Base-by-base conservation (phyloP, 2,888 invertebrate genomes). In the Dioctria linearis region DNA sequence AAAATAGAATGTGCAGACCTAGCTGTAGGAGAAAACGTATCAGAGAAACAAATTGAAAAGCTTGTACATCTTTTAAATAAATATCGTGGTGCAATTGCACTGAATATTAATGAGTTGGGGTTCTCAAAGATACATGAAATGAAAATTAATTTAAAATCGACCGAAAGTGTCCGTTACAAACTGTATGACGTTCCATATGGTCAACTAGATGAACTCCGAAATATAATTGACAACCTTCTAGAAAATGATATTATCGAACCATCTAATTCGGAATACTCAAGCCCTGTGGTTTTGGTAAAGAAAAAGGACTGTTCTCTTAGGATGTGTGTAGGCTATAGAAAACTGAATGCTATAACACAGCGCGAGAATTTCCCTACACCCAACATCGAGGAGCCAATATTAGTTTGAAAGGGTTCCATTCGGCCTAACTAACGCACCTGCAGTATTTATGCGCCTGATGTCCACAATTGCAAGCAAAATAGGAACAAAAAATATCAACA, bases 381-480 rank as follows among this genome's bases (percentile, higher is more conserved):
- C 25, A 25, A 25, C 25, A 25, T 25, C 25, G 25, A 25, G 25
- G 2, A 25, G 25, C 25, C 25, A 25, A 25, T 25, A 25, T 25
- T 2, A 25, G 25, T 25, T 25, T 25, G 2, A 25, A 25, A 25
- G 25, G 2, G 25, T 85, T 83, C 84, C 85, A 0, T 85, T 85
- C 79, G 85, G 85, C 1, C 49, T 85, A 25, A 25, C 25, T 1
- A 25, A 25, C 25, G 25, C 25, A 25, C 25, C 25, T 25, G 25
- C 25, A 25, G 2, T 25, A 25, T 25, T 25, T 25, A 25, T 25
- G 25, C 25, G 25, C 25, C 25, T 25, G 25, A 25, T 80, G 75
- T 13, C 43, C 8, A 75, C 4, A 42, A 59, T 75, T 8, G 3
- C 25, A 4, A 49, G 49, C 0, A 51, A 46, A 46, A n/a, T 69